A percentile compares a stretch with the other conserved stretches of the same genome.
Conservation (phyloP, 2,888 invertebrate genomes). For the Lissonota sp. region DNA sequence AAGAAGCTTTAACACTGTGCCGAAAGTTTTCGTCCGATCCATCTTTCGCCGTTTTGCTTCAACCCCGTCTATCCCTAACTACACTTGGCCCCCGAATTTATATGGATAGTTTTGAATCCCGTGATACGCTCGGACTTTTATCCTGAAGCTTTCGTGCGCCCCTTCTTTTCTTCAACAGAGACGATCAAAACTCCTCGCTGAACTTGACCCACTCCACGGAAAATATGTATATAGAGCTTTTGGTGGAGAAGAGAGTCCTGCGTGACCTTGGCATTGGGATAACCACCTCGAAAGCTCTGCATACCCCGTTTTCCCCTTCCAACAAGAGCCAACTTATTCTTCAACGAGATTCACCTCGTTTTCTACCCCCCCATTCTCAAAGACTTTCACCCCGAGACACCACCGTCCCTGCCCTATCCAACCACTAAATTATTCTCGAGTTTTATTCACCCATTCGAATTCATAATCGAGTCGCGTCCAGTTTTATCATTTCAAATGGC, state of each 20-base stretch:
- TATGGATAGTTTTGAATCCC: slow-evolving; percentile 55
- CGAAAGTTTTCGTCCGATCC: slow-evolving; percentile 73
- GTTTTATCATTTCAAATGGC: slow-evolving; percentile 52
- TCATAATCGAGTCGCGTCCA: slow-evolving; percentile 66
- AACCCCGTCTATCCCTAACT: slow-evolving; percentile 57
- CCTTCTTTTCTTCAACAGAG: slow-evolving; percentile 48
- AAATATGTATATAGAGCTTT: slow-evolving; percentile 27
- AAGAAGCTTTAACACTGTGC: slow-evolving; percentile 53
- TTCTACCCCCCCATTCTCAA: slow-evolving; percentile 39
- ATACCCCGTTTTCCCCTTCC: slow-evolving; percentile 46
- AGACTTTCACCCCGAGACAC: slow-evolving; percentile 66
- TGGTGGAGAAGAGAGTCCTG: slow-evolving; percentile 37
- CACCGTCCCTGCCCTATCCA: slow-evolving; percentile 29
- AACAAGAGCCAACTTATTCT: slow-evolving; percentile 62
- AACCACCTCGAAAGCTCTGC: slow-evolving; percentile 59
- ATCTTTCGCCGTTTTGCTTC: slow-evolving; percentile 52
- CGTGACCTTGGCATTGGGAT: slow-evolving; percentile 66
- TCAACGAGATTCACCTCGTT: slow-evolving; percentile 60
- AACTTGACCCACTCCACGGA: slow-evolving; percentile 70
- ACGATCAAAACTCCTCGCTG: slow-evolving; percentile 64
- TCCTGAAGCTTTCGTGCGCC: slow-evolving; percentile 53
- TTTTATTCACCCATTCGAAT: slow-evolving; percentile 69
- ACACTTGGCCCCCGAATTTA: slow-evolving; percentile 58
- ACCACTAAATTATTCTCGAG: slow-evolving; percentile 65
- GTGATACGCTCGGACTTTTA: slow-evolving; percentile 54